A percentile compares a stretch with the other conserved stretches of the same genome.
These are phyloP conservation scores for Anhinga anhinga DNA, from an alignment of 2,113 vertebrate genomes.

Conservation along the genomic window DNA sequence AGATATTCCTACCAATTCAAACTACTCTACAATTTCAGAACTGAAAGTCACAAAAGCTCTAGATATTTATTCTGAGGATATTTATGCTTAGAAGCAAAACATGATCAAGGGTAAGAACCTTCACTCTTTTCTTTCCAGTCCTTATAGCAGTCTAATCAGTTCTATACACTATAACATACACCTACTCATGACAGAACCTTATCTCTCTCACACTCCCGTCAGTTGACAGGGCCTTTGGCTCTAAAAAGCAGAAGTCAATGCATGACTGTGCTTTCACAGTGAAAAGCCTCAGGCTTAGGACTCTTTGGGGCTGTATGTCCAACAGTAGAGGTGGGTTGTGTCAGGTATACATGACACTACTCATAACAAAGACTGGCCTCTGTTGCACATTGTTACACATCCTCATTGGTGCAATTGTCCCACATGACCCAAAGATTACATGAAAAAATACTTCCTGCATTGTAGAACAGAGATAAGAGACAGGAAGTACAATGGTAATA, in stretches of 20 bases:
- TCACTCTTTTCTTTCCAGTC: neutral
- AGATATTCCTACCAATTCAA: neutral
- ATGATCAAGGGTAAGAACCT: neutral
- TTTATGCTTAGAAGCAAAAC: neutral
- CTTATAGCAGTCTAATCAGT: neutral
- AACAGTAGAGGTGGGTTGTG: neutral
- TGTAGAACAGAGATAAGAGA: neutral
- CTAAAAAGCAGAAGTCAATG: neutral
- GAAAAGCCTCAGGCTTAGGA: neutral
- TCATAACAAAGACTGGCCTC: neutral
- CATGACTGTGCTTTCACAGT: neutral
- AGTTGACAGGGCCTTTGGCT: neutral
- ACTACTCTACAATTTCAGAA: neutral
- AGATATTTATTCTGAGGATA: neutral
- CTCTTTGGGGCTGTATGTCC: too few species aligned
- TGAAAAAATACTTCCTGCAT: neutral
- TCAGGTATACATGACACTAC: neutral
- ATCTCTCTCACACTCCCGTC: neutral
- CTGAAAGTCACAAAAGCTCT: neutral
- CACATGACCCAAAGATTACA: neutral
- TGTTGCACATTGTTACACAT: neutral
- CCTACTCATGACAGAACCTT: neutral
- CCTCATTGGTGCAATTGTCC: neutral
- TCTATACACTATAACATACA: neutral
- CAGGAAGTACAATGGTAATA: neutral